Evolutionary conservation across 2,113 vertebrate genomes (phyloP), one percentile per base, ranked within the genome.

Genomic region (Barbus barbus): DNA sequence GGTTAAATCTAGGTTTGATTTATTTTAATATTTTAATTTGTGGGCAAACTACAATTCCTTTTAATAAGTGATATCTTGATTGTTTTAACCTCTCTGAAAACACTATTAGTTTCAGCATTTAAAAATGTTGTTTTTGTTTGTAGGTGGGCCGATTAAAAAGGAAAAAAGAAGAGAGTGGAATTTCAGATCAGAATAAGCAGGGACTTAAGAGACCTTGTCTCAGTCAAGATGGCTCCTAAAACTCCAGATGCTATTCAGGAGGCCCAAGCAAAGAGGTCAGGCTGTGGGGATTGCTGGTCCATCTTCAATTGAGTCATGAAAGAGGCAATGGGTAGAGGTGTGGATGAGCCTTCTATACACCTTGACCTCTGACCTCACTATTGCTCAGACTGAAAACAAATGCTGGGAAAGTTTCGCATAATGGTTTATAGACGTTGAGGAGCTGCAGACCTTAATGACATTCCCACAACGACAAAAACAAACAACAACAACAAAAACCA

Each of bases 71-170:
- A 26, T 7, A 7, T 63, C 6, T 31, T 31, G 2, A 31, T 31
- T 33, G 7, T 33, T 65, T 65, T 7, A 18, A 3, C 4, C 1
- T 18, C 46, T 48, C 3, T 48, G 61, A 18, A 65, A 31, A 65
- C 16, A 18, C 61, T 44, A 44, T 65, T 61, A 14, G 51, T 6
- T 65, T n/a, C n/a, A n/a, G n/a, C n/a, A n/a, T n/a, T n/a, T n/a
- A n/a, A n/a, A 31, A 12, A 44, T 44, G 28, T 79, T 75, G 26
- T 81, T 20, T 82, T 18, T 78, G 24, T 22, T 14, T 75, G 71
- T 88, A 95, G 94, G 86, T 84, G 33, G 90, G 87, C 48, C 91
- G 63, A 86, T 84, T 44, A 8, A 95, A 92, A 89, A 93, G 90
- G 88, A 93, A 84, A 83, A 83, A 88, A 41, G 89, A 94, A 11